Evolutionary conservation across 1,140 invertebrate species (phyloP), one percentile per base, ranked within the genome.

Genomic region (Semibalanus balanoides): DNA sequence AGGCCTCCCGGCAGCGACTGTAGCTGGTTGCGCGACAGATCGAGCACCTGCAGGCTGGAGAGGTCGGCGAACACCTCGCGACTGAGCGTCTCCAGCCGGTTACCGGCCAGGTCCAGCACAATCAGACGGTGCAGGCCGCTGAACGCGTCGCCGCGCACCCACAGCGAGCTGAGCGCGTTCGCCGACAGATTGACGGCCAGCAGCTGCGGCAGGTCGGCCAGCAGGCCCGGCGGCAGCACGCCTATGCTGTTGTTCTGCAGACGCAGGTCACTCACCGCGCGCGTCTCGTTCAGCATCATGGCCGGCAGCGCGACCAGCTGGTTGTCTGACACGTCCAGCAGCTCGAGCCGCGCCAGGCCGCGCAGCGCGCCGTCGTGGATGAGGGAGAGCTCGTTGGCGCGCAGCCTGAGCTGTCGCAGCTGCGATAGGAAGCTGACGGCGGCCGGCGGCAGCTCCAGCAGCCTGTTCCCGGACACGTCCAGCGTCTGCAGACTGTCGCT

Each of bases 71-170:
- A 94, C 11, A 82, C 79, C 74, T 90, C 88, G 0, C 92, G 89
- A 78, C 94, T 91, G 25, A 97, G 84, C 81, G 89, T 90, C 17
- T 88, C 89, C 76, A 97, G 87, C 79, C 89, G 87, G 83, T 97
- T 97, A 82, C 93, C 88, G 0, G 93, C 93, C 31, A 97, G 83
- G 83, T 95, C 93, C 30, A 97, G 84, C 7, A 94, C 84, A 0
- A 95, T 92, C 76, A 97, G 86, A 31, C 93, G 89, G 78, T 93
- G 94, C 28, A 96, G 87, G 7, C 94, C 94, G 25, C 90, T 88
- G 80, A 97, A 95, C 29, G 92, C 94, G 74, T 89, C 89, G 11
- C 88, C 86, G 80, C 78, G 81, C 40, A 80, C 82, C 84, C 80
- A 85, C 70, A 80, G 82, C 76, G 76, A 80, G 75, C 81, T 79